Conservation (phyloP, 1,140 invertebrate species). For the Drosophila mayri region DNA sequence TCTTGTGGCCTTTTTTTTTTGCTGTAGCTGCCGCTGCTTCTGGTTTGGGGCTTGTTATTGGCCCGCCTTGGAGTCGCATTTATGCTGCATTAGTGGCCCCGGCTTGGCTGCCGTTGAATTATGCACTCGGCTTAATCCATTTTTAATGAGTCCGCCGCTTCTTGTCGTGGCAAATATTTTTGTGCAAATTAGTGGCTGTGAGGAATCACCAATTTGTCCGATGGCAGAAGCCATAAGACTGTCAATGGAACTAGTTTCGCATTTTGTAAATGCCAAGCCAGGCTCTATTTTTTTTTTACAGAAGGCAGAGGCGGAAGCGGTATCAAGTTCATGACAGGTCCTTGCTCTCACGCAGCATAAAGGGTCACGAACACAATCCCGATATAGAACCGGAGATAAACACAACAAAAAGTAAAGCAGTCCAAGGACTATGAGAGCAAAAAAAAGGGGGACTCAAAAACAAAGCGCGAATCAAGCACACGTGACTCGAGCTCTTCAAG, state of each 20-base stretch:
- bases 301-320: constrained; percentile 27
- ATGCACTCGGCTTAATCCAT: constrained; percentile 75
- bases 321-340: constrained; percentile 80
- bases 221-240: constrained; percentile 50
- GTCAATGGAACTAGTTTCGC: constrained; percentile 56
- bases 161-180: constrained; percentile 54
- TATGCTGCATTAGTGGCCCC: constrained; percentile 71
- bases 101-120: constrained; percentile 57
- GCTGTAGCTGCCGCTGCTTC: constrained; percentile 44
- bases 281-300: constrained; percentile 18
- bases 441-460: constrained; percentile 42
- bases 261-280: constrained; percentile 24
- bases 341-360: constrained; percentile 74
- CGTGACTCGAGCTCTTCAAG: constrained; percentile 67
- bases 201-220: constrained; percentile 53
- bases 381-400: constrained; percentile 76
- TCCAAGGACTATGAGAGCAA: constrained; percentile 25
- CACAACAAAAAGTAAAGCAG: constrained; percentile 31
- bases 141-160: constrained; percentile 68
- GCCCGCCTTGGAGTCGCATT: constrained; percentile 43
- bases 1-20: constrained; percentile 17
- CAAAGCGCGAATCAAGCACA: constrained; percentile 79
- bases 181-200: constrained; percentile 47
- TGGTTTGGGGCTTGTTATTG: constrained; percentile 52
- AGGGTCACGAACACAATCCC: constrained; percentile 61